These are phyloP conservation scores for Melanotaenia duboulayi DNA, from an alignment of 2,113 vertebrate species.

Conservation along the genomic window DNA sequence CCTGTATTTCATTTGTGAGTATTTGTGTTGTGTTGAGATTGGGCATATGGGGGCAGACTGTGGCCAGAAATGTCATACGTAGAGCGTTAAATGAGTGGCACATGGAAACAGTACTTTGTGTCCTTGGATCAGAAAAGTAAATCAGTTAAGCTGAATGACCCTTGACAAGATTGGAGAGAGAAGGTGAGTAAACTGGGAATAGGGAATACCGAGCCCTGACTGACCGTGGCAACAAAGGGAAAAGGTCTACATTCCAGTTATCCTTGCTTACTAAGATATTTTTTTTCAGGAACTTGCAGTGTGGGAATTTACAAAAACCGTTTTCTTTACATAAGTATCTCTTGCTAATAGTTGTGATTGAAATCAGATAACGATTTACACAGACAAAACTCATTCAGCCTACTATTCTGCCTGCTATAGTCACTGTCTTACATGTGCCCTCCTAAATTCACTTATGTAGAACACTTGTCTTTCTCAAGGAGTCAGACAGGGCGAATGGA, in stretches of 20 bases:
- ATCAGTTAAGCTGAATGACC: constrained; percentile 86
- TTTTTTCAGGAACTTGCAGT: constrained; percentile 76
- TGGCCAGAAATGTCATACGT: constrained; percentile 74
- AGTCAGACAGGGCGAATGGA: constrained; percentile 60
- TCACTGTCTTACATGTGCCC: constrained; percentile 69
- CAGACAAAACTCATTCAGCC: constrained; percentile 40
- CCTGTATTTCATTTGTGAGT: constrained; percentile 57
- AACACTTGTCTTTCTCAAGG: constrained; percentile 77
- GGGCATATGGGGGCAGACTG: constrained; percentile 55
- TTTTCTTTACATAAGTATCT: constrained; percentile 20
- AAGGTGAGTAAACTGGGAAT: constrained; percentile 15
- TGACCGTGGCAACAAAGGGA: constrained; percentile 40
- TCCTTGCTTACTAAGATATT: constrained; percentile 78
- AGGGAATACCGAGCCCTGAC: constrained; percentile 17
- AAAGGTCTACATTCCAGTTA: constrained; percentile 79
- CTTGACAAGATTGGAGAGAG: constrained; percentile 48
- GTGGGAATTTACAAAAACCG: constrained; percentile 54
- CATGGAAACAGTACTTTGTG: constrained; percentile 85
- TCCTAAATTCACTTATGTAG: constrained; percentile 73
- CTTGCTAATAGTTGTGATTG: constrained; percentile 19
- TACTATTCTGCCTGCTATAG: constrained; percentile 43
- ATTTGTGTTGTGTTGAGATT: constrained; percentile 44
- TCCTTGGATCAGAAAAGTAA: constrained; percentile 83
- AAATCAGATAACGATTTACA: constrained; percentile 48
- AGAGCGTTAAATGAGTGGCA: constrained; percentile 75